Evolutionary conservation across 2,797 vertebrate genomes (phyloP).

Genomic region (Enteromius thamalakanensis): DNA sequence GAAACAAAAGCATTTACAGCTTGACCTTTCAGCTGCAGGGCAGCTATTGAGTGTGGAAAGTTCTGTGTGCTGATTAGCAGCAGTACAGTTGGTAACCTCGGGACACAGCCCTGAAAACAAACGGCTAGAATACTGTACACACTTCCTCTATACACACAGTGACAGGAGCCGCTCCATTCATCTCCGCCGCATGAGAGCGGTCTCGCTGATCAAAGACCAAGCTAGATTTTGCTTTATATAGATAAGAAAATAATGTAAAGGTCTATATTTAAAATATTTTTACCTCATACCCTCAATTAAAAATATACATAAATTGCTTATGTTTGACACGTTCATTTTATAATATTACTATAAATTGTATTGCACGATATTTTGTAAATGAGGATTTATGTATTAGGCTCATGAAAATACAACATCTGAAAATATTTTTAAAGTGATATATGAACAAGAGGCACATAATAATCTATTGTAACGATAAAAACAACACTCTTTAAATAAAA

Average conservation of each 20-base stretch:
- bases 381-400: not conserved
- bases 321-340: not conserved
- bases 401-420: not conserved
- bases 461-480: not conserved
- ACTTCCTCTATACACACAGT: slow-evolving; percentile 70
- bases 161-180: slow-evolving; percentile 65
- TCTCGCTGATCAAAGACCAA: slow-evolving; percentile 19
- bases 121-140: slow-evolving; percentile 64
- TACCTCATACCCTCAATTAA: not conserved
- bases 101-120: slow-evolving; percentile 72
- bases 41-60: slow-evolving; percentile 69
- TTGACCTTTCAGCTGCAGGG: slow-evolving; percentile 56
- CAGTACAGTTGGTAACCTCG: slow-evolving; percentile 69
- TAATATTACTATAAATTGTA: not conserved
- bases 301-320: not conserved
- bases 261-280: not conserved
- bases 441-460: not conserved
- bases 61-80: slow-evolving; percentile 76
- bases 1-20: slow-evolving; percentile 38
- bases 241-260: not conserved
- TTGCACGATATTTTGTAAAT: not conserved
- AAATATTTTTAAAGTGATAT: not conserved
- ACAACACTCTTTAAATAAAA: not conserved
- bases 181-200: slow-evolving; percentile 64
- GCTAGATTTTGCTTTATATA: slow-evolving; percentile 4